These are phyloP conservation scores for Mustela erminea DNA, from an alignment of 2,797 vertebrate species.

Conservation along the genomic window DNA sequence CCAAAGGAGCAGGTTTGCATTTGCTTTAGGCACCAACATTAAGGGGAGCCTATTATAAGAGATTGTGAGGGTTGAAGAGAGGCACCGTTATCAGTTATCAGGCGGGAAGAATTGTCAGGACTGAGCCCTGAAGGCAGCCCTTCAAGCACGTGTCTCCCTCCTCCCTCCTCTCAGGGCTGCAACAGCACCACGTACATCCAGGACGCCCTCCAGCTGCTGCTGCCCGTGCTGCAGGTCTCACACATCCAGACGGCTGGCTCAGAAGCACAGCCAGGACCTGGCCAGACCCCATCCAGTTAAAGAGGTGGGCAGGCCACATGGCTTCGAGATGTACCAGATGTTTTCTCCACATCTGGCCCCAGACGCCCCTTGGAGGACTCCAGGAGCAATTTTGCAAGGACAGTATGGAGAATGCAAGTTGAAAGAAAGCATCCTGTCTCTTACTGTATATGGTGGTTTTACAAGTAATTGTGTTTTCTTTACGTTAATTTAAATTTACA, in stretches of 20 bases:
- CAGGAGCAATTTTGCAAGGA: slow-evolving; percentile 87
- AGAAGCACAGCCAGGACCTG: slow-evolving; percentile 75
- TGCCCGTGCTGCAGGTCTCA: slow-evolving; percentile 96
- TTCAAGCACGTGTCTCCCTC: slow-evolving; percentile 57
- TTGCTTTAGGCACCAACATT: background rate
- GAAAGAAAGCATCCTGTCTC: slow-evolving; percentile 52
- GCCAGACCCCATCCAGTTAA: background rate
- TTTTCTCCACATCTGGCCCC: background rate
- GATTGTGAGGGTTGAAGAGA: background rate
- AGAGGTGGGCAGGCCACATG: background rate
- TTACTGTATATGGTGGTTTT: slow-evolving; percentile 72
- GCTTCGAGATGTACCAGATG: background rate
- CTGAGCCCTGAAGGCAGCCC: background rate
- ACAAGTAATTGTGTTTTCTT: slow-evolving; percentile 68
- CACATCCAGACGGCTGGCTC: slow-evolving; percentile 92
- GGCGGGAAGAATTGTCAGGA: background rate
- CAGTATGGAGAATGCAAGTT: slow-evolving; percentile 72
- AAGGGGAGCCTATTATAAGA: background rate
- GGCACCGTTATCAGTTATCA: background rate
- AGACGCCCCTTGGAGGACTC: slow-evolving; percentile 70
- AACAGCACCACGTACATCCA: slow-evolving; percentile 96
- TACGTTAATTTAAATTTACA: slow-evolving; percentile 85
- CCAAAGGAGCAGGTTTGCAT: background rate
- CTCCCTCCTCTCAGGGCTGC: slow-evolving; percentile 90
- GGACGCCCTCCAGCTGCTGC: slow-evolving; percentile 96